Base-by-base conservation (phyloP, 2,888 invertebrate genomes). In the Drosophila fungiperda region DNA sequence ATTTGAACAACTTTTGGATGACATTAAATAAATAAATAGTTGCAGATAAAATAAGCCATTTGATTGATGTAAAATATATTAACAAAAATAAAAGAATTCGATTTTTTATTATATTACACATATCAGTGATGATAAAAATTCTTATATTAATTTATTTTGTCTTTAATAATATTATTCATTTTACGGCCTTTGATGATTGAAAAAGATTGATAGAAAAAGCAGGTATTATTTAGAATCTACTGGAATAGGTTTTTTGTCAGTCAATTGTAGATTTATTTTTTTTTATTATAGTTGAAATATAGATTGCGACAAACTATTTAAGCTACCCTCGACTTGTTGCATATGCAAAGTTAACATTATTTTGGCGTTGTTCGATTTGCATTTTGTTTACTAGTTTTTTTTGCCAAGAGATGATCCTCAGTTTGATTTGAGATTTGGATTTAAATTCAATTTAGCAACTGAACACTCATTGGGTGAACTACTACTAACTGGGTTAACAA, bases 341-440 rank as follows among this genome's bases (percentile, higher is more conserved):
- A 73, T 48, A 53, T 70, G 54, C 72, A 65, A 52, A 48, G 48
- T 61, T 17, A 58, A 68, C 45, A 50, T 57, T 63, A 54, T 61
- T 60, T 60, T 66, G 66, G 48, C 57, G 48, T 49, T 55, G 69
- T 72, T 62, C 62, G 58, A 70, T 70, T 75, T 75, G 49, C 36
- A 8, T 45, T 20, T 23, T 45, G 20, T 45, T 68, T 26, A 17
- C 15, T 15, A 48, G 8, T 68, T 45, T 48, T 45, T 57, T 59
- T 38, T 20, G 0, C 29, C 52, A 32, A 35, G 59, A 61, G 65
- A 66, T 35, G 68, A 33, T 57, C 54, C 67, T 29, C 45, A 45
- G 35, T 15, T 36, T 20, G 42, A 40, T n/a, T 60, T 60, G n/a
- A 32, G 45, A 60, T 35, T 49, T 49, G 12, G 17, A 50, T 11